phyloP scores from a whole-genome alignment of 2,113 vertebrate species.

The Podarcis cretensis region DNA sequence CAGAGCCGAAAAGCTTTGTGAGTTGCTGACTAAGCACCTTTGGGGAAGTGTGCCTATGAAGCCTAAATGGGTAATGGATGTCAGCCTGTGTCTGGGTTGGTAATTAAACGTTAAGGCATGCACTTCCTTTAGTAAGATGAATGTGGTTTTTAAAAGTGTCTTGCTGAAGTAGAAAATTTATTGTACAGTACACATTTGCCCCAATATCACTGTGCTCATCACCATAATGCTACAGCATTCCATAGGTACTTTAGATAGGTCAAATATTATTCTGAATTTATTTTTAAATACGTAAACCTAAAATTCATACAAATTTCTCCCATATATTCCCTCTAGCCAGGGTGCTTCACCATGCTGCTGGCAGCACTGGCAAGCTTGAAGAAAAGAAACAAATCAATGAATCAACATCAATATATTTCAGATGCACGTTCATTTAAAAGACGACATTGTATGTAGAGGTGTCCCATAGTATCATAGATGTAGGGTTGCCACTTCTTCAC shows the following conservation, averaged over 20 bases:
- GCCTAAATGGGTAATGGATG: too few species aligned
- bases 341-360: not conserved
- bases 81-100: too few species aligned
- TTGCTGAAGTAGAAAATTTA: too few species aligned
- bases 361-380: not conserved
- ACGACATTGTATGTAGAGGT: not conserved
- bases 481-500: not conserved
- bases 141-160: too few species aligned
- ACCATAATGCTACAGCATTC: too few species aligned
- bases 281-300: not conserved
- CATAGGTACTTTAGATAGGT: not conserved
- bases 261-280: not conserved
- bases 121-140: too few species aligned
- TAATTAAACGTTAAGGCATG: too few species aligned
- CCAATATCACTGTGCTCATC: too few species aligned
- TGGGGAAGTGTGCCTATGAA: too few species aligned
- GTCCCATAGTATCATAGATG: accelerated
- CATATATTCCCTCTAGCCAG: not conserved
- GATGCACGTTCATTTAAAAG: not conserved
- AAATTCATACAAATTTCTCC: not conserved
- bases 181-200: too few species aligned
- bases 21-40: too few species aligned
- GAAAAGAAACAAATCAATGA: not conserved
- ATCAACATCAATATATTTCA: slow-evolving; percentile 17
- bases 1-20: too few species aligned